Evolutionary conservation across 2,888 invertebrate species (phyloP).

Genomic region (Noctua janthina): DNA sequence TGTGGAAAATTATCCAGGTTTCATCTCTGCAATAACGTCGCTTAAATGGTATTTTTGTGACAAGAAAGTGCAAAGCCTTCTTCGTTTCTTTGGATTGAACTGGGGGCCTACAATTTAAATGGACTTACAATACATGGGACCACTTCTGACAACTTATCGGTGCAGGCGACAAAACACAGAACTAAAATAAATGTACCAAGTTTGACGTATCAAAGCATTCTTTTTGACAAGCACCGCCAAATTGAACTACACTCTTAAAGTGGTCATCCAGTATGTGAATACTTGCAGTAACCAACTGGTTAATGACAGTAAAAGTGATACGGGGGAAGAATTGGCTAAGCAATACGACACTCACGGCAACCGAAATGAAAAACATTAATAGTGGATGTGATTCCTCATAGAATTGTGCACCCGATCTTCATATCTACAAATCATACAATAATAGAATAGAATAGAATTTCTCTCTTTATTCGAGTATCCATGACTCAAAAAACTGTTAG

Average conservation of each 20-base stretch:
- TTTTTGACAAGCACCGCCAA: background rate
- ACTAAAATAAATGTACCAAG: background rate
- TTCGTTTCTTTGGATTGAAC: background rate
- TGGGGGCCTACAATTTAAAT: background rate
- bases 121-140: background rate
- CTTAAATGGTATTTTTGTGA: conserved; percentile 20
- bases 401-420: background rate
- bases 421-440: background rate
- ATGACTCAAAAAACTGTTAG: no score
- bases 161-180: background rate
- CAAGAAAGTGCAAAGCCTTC: conserved; percentile 6
- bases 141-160: background rate
- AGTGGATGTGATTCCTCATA: background rate
- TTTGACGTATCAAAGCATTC: background rate
- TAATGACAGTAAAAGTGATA: no score
- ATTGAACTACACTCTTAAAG: no score
- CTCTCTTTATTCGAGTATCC: no score
- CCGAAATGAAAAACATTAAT: background rate
- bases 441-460: no score
- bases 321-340: background rate
- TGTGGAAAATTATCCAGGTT: conserved; percentile 11
- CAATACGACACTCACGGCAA: background rate
- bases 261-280: no score
- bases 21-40: background rate
- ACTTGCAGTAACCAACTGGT: no score